Evolutionary conservation across 2,888 invertebrate species (phyloP), one percentile per base, ranked within the genome.

Genomic region (Imbricaverruca yamaguchii): DNA sequence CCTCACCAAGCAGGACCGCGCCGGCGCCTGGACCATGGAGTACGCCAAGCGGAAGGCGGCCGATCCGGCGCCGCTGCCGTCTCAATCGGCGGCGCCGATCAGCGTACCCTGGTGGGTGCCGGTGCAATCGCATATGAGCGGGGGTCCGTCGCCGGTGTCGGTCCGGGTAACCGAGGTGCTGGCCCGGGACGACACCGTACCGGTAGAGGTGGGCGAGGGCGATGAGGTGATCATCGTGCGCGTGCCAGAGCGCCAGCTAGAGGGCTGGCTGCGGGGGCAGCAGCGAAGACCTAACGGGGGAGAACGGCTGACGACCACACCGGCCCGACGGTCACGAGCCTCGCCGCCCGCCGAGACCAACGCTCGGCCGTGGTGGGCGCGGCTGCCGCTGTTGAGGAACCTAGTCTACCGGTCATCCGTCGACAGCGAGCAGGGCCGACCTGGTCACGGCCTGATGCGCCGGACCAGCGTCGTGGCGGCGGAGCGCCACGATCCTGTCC

Each of bases 1-100:
- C 69, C 25, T 69, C 69, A 39, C 39, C 69, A 69, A 69, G 39
- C 69, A 69, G 69, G 69, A 69, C 23, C 69, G 69, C 23, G 12
- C 12, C 23, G 69, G 69, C 25, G 7, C 2, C 15, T 69, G 69
- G 69, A 15, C 3, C 15, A 69, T 69, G 69, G 69, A 25, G 39
- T 69, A 69, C 25, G 69, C 69, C 25, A 69, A 25, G 69, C 25
- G 69, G 15, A 69, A 69, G 69, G 69, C 69, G 4, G 25, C 69
- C 11, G 69, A 69, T 15, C 69, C 69, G 15, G 23, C 69, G 39
- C 39, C 39, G 39, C 39, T 39, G 4, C 39, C 39, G 13, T 18
- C 15, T 4, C 39, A 15, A 0, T 39, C 15, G 11, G 15, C 7
- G 39, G 23, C 39, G 15, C 13, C 69, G 39, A 25, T 4, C 9